Base-by-base conservation (phyloP, 2,888 invertebrate genomes). In the Schizaphis graminum region DNA sequence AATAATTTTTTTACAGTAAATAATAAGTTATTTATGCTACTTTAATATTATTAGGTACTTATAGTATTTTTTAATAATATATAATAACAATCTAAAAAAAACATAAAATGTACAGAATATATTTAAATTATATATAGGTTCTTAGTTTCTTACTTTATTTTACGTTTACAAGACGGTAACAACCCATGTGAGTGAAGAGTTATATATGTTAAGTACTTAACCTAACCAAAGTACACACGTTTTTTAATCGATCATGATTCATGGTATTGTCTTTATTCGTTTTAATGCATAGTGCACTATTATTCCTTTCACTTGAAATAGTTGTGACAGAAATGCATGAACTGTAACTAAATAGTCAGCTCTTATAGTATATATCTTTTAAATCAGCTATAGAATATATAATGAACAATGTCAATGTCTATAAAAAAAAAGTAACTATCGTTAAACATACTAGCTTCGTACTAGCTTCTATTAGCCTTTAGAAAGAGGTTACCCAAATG, bases 241-340 rank as follows among this genome's bases (percentile, higher is more conserved):
- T 89, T 35, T 56, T 35, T 5, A 90, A 44, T 56, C 44, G n/a
- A 41, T 77, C 85, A 53, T 93, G 28, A 28, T 28, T 89, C 84
- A 89, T 93, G 0, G 90, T 84, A 47, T 77, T 5, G 90, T 94
- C 41, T 94, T 90, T 16, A 94, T 53, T 28, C 89, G 28, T 85
- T 94, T 89, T 35, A 94, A 44, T 41, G 57, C 56, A 89, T 47
- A 94, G 26, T 41, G 57, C 56, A 89, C 47, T 89, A 26, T 28
- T 89, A 89, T 41, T 84, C 53, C 56, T 90, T 90, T 93, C 93
- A 89, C 84, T 84, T 35, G 90, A 90, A 47, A 53, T 90, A 26
- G 57, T 77, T 24, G 93, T 93, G 16, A 56, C 56, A 21, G 90
- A 85, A 77, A 90, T 93, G 8, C n/a, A 47, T n/a, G 84, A 94